These are phyloP conservation scores for Chaenodraco wilsoni DNA, from an alignment of 2,797 vertebrate species.

Conservation along the genomic window DNA sequence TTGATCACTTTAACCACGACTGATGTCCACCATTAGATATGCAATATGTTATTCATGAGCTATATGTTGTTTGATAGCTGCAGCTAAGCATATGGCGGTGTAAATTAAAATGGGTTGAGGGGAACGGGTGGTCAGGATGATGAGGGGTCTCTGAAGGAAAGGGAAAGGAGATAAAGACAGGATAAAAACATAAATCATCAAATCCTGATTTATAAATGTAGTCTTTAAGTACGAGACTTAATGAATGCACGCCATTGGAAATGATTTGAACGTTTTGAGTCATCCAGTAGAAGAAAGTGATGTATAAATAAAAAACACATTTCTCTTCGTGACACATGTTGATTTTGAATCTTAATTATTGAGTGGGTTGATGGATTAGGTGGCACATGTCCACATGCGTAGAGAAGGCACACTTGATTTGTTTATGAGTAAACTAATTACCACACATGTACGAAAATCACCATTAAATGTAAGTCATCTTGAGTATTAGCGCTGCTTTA, in stretches of 20 bases:
- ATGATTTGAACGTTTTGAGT: not conserved
- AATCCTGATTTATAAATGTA: not conserved
- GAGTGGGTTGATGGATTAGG: slow-evolving; percentile 52
- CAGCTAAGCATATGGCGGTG: slow-evolving; percentile 85
- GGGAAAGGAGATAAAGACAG: not conserved
- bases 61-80: slow-evolving; percentile 64
- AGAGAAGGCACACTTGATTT: slow-evolving; percentile 27
- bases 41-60: slow-evolving; percentile 80
- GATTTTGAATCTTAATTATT: slow-evolving; percentile 36
- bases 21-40: slow-evolving; percentile 76
- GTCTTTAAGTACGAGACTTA: slow-evolving; percentile 1
- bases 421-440: slow-evolving; percentile 67
- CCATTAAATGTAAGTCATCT: slow-evolving; percentile 45
- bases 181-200: not conserved
- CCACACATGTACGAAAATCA: slow-evolving; percentile 30
- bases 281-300: not conserved
- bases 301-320: slow-evolving; percentile 4
- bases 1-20: slow-evolving; percentile 73
- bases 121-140: slow-evolving; percentile 84
- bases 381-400: slow-evolving; percentile 25
- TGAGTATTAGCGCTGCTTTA: slow-evolving; percentile 40
- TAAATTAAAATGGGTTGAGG: slow-evolving; percentile 84
- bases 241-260: too few species aligned
- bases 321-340: not conserved
- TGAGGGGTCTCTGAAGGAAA: slow-evolving; percentile 38